Conservation (phyloP, 2,113 vertebrate genomes). For the Trachemys scripta region DNA sequence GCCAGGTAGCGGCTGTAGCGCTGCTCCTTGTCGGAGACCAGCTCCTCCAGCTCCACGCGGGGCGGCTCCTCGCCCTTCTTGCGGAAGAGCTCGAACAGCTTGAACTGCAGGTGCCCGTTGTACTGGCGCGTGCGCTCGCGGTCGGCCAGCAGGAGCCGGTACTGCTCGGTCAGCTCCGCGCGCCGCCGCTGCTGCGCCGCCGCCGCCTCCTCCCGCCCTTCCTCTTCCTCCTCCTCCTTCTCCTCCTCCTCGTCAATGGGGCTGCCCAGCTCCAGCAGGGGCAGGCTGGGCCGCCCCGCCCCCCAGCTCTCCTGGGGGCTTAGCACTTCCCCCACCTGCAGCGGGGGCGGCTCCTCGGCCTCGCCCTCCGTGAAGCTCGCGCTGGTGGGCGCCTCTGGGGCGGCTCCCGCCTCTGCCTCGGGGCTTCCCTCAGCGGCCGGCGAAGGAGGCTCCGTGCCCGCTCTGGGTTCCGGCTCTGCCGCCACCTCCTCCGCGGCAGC, state of each 20-base stretch:
- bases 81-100: constrained; percentile 74
- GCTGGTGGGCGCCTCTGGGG: not conserved
- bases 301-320: not conserved
- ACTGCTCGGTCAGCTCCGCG: constrained; percentile 56
- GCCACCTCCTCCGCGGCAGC: not conserved
- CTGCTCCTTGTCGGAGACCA: constrained; percentile 66
- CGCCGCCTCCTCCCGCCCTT: not conserved
- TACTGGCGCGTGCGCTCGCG: constrained; percentile 57
- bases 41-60: constrained; percentile 18
- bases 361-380: not conserved
- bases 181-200: constrained; percentile 30
- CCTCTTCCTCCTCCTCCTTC: not conserved
- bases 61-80: constrained; percentile 22
- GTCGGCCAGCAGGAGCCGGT: constrained; percentile 71
- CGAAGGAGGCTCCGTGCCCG: rapidly evolving
- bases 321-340: not conserved
- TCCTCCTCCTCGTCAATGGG: not conserved
- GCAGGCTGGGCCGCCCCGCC: not conserved
- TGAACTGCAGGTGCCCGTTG: constrained; percentile 77
- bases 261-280: not conserved
- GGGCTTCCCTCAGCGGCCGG: not conserved
- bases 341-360: not conserved
- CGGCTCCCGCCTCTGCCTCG: not conserved
- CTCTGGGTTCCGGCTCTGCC: not conserved
- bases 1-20: constrained; percentile 69